Percentiles rank a stretch among this genome's conserved stretches.
Evolutionary conservation across 2,797 vertebrate species (phyloP).

Genomic region (Crypturellus tataupa): DNA sequence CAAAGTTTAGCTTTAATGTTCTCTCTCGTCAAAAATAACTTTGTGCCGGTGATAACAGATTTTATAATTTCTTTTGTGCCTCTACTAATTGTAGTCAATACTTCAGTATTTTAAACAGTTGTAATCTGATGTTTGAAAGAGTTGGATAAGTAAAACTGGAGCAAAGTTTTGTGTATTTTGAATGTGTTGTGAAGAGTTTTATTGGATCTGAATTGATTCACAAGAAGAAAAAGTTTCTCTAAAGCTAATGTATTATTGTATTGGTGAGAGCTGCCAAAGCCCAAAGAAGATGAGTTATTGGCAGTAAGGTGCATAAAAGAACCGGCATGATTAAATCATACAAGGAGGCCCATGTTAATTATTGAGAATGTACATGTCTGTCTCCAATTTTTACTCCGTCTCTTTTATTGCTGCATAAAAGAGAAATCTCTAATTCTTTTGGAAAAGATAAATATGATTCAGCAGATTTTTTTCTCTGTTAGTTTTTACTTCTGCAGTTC

Average conservation of each 20-base stretch:
- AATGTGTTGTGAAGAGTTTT: background rate
- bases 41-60: background rate
- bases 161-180: background rate
- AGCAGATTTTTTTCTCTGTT: background rate
- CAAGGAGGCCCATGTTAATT: background rate
- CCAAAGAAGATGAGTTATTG: background rate
- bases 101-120: background rate
- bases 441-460: background rate
- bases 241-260: background rate
- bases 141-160: background rate
- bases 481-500: background rate
- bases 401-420: background rate
- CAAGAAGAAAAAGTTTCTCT: background rate
- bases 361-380: background rate
- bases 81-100: background rate
- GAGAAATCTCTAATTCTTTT: background rate
- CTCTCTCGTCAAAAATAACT: background rate
- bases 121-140: background rate
- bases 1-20: background rate
- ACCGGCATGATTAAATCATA: background rate
- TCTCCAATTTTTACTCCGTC: background rate
- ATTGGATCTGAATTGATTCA: background rate
- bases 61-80: background rate
- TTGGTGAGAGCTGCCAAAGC: background rate
- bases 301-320: background rate